phyloP scores from a whole-genome alignment of 2,113 vertebrate genomes.

The Nesogale talazaci region DNA sequence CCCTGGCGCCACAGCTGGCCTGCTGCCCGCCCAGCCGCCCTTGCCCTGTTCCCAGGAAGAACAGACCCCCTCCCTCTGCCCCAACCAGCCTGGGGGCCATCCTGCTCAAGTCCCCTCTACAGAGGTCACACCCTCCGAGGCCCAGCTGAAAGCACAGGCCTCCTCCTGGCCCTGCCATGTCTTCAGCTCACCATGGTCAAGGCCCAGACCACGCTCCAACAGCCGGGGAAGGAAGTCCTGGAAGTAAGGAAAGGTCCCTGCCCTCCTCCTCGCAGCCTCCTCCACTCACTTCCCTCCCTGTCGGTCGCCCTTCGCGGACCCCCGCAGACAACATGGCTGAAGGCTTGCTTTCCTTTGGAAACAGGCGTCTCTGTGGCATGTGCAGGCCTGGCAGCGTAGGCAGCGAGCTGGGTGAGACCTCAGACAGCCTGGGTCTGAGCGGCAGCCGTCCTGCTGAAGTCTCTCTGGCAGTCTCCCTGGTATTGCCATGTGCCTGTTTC shows the following conservation, averaged over 20 bases:
- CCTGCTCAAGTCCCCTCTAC: not conserved
- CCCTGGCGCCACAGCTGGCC: not conserved
- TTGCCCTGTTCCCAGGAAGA: not conserved
- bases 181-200: not conserved
- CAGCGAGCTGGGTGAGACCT: not conserved
- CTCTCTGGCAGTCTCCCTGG: too few relatives aligned
- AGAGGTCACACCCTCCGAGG: too few relatives aligned
- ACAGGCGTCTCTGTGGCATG: not conserved
- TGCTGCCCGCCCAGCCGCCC: not conserved
- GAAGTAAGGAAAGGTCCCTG: not conserved
- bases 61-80: not conserved
- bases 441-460: not conserved
- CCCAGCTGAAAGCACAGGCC: not conserved
- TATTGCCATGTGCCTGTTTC: too few relatives aligned
- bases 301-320: too few relatives aligned
- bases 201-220: not conserved
- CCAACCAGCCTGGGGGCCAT: not conserved
- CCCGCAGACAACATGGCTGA: too few relatives aligned
- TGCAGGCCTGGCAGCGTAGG: accelerated
- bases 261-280: accelerated
- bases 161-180: not conserved
- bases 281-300: accelerated
- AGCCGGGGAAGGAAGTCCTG: not conserved
- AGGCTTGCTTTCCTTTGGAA: not conserved
- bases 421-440: too few relatives aligned